Evolutionary conservation across 2,113 vertebrate genomes (phyloP), one percentile per base, ranked within the genome.

Genomic region (Prietella phreatophila): DNA sequence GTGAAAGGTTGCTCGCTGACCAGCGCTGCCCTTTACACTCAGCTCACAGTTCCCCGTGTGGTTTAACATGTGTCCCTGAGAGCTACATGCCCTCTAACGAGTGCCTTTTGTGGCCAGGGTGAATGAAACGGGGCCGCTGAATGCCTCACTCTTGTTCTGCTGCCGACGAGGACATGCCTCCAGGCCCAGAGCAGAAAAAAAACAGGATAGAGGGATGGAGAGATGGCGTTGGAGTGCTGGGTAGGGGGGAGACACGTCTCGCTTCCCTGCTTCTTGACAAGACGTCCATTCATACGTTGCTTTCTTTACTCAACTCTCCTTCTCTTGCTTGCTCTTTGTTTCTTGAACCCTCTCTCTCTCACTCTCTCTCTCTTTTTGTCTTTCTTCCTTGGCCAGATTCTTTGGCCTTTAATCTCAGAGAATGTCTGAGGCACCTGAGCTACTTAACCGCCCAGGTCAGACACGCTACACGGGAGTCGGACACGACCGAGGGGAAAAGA

Each of bases 351-450:
- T 78, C 36, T 19, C 73, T 20, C 73, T 33, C 30, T 58, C 47
- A 93, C 93, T 47, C 73, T 65, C 71, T 79, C 33, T 36, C 39
- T 42, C 42, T 19, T 9, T 81, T 33, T 30, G 56, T 33, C 85
- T 78, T 19, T 78, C 93, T 89, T 94, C 94, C 93, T 91, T 91
- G 92, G 92, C 93, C 94, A 93, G 90, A 75, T 92, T 94, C 93
- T 93, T 91, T 93, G 94, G 94, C 93, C 95, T 96, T 95, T 95
- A 95, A 95, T 95, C 95, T 94, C 93, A 91, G 93, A 94, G 90
- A 95, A 94, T 93, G 94, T 95, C 95, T 93, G 91, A 95, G 94
- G 93, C 93, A 95, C 91, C 93, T 94, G 94, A 95, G 93, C 94
- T 94, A 91, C 94, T 95, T 94, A 95, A 95, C 93, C 84, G 91